These are phyloP conservation scores for Pithys albifrons DNA, from an alignment of 2,113 vertebrate genomes.

Conservation along the genomic window DNA sequence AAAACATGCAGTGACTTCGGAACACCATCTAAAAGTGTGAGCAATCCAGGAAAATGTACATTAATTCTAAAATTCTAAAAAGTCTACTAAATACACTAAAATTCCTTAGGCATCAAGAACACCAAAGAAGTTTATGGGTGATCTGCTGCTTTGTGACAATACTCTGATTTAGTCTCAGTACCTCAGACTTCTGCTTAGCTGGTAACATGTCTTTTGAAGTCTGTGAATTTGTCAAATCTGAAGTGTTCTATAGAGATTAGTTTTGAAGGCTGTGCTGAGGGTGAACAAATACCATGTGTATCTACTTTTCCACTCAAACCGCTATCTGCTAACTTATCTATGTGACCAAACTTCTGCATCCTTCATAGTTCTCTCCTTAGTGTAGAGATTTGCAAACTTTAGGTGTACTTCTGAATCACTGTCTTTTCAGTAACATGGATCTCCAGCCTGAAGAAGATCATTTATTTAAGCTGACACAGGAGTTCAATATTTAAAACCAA, in stretches of 20 bases:
- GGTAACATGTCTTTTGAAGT: not conserved
- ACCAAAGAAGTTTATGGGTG: not conserved
- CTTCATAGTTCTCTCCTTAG: not conserved
- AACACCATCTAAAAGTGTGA: too few relatives aligned
- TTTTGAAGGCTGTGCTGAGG: not conserved
- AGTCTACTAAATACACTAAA: too few relatives aligned
- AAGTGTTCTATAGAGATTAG: not conserved
- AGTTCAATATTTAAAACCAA: not conserved
- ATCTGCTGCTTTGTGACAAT: not conserved
- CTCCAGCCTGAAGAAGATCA: not conserved
- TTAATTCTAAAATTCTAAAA: too few relatives aligned
- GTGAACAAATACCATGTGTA: fast-evolving
- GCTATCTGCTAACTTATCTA: not conserved
- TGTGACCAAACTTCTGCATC: not conserved
- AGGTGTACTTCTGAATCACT: not conserved
- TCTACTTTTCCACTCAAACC: not conserved
- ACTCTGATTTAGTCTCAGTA: not conserved
- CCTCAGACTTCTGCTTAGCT: not conserved
- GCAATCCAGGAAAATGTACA: too few relatives aligned
- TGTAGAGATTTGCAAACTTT: not conserved
- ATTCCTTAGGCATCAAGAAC: not conserved
- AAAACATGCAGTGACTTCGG: too few relatives aligned
- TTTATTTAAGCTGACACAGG: not conserved
- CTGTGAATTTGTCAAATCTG: not conserved
- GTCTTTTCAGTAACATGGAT: not conserved